Evolutionary conservation across 2,797 vertebrate genomes (phyloP).

Genomic region (Jordanella pulchra): DNA sequence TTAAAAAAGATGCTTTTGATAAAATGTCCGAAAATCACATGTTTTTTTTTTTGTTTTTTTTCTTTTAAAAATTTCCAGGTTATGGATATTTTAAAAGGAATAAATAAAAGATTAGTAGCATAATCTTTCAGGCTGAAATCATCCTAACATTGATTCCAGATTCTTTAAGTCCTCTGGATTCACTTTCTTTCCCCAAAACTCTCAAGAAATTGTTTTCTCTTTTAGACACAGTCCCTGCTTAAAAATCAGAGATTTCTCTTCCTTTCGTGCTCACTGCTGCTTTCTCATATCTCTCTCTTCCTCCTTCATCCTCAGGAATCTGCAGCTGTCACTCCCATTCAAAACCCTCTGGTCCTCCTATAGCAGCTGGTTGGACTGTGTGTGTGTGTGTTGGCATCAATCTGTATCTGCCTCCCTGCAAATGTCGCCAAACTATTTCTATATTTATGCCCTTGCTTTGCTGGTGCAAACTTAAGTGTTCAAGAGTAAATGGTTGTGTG

Average conservation of each 20-base stretch:
- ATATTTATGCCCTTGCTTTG: constrained; percentile 60
- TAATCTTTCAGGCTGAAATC: neutral
- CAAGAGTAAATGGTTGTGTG: constrained; percentile 55
- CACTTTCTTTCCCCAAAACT: constrained; percentile 6
- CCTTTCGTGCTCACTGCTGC: constrained; percentile 21
- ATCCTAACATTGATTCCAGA: neutral
- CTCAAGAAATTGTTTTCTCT: constrained; percentile 7
- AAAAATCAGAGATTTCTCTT: constrained; percentile 29
- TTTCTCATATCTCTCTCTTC: constrained; percentile 41
- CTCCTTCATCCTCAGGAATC: constrained; percentile 70
- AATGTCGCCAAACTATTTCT: constrained; percentile 66
- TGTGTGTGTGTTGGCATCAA: constrained; percentile 17
- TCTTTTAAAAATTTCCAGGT: too few relatives aligned
- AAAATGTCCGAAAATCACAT: too few relatives aligned
- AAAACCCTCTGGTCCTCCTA: constrained; percentile 56
- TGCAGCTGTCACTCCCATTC: constrained; percentile 77
- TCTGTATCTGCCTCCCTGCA: constrained; percentile 49
- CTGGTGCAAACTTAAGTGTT: constrained; percentile 54
- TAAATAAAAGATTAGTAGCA: neutral
- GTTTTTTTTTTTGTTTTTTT: too few relatives aligned
- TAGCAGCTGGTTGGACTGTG: constrained; percentile 69
- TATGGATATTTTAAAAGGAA: neutral
- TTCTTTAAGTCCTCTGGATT: constrained; percentile 12
- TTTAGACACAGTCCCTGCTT: constrained; percentile 10
- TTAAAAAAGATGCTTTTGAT: too few relatives aligned